Evolutionary conservation across 2,113 vertebrate genomes (phyloP).

Genomic region (Smithornis capensis): DNA sequence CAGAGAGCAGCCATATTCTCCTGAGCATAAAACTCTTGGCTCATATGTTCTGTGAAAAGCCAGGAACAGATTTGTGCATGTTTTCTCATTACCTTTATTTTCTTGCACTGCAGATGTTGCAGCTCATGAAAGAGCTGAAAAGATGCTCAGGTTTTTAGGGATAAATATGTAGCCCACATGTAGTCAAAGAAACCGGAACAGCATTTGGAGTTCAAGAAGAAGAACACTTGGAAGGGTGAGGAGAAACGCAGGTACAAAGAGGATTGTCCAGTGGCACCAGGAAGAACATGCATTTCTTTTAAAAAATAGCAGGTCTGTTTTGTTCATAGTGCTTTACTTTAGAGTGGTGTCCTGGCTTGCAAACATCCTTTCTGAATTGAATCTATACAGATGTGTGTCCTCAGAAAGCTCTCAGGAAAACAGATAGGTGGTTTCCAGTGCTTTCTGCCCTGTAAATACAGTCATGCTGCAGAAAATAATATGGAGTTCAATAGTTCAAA

Average conservation of each 20-base stretch:
- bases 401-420: neutral
- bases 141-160: neutral
- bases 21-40: neutral
- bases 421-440: neutral
- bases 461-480: neutral
- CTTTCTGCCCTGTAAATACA: conserved; percentile 13
- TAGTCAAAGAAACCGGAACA: neutral
- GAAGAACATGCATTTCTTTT: neutral
- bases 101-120: neutral
- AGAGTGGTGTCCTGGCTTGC: neutral
- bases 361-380: neutral
- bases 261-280: neutral
- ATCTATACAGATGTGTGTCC: neutral
- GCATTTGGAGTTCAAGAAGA: neutral
- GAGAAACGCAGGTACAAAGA: neutral
- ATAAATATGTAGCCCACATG: neutral
- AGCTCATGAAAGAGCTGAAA: neutral
- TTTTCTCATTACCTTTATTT: neutral
- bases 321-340: neutral
- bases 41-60: neutral
- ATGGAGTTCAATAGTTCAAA: neutral
- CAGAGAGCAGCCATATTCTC: neutral
- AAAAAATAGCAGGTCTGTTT: neutral
- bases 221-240: neutral
- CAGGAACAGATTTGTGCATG: neutral